Evolutionary conservation across 2,797 vertebrate genomes (phyloP).

Genomic region (Geotrypetes seraphini): DNA sequence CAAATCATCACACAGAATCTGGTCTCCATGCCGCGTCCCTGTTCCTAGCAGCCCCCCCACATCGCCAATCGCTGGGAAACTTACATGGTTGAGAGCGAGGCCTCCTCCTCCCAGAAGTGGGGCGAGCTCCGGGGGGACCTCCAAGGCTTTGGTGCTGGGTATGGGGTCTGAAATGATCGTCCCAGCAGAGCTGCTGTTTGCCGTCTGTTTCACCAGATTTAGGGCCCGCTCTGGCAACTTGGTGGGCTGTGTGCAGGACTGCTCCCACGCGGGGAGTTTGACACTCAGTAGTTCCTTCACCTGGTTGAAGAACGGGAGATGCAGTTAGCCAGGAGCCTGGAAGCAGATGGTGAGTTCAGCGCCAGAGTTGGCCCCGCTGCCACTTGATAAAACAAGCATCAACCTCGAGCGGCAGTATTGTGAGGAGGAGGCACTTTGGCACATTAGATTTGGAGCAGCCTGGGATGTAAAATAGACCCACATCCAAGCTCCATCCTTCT

Average conservation of each 20-base stretch:
- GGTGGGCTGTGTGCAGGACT: slow-evolving; percentile 66
- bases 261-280: slow-evolving; percentile 71
- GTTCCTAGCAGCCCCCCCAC: too few species aligned
- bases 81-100: slow-evolving; percentile 16
- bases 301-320: too few species aligned
- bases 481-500: too few species aligned
- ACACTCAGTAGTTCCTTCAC: slow-evolving; percentile 70
- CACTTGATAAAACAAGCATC: too few species aligned
- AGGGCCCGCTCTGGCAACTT: slow-evolving; percentile 68
- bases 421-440: too few species aligned
- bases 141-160: slow-evolving; percentile 8
- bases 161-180: slow-evolving; percentile 6
- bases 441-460: too few species aligned
- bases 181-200: slow-evolving; percentile 57
- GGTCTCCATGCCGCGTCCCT: too few species aligned
- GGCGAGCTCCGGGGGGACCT: slow-evolving; percentile 13
- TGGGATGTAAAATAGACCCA: too few species aligned
- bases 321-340: too few species aligned
- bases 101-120: slow-evolving; percentile 6
- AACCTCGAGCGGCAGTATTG: too few species aligned
- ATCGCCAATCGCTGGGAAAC: not conserved
- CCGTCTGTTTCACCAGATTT: slow-evolving; percentile 67
- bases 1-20: not conserved
- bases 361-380: too few species aligned
- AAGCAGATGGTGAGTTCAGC: too few species aligned